A percentile compares a stretch with the other conserved stretches of the same genome.
Conservation (phyloP, 1,140 invertebrate genomes). For the Drosophila pseudoobscura region DNA sequence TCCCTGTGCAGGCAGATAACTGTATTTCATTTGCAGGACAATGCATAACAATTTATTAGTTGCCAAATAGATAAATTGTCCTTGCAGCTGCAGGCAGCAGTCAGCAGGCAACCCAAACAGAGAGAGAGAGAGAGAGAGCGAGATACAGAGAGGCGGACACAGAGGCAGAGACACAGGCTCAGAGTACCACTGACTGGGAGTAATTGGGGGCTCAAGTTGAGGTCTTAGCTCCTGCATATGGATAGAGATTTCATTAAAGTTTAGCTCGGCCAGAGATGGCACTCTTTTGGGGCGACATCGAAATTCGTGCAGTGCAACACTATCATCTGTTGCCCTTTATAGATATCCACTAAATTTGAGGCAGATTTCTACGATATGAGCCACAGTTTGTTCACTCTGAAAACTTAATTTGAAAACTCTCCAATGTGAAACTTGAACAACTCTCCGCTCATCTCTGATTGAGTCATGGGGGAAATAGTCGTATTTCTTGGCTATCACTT, state of each 20-base stretch:
- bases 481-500: too few species aligned
- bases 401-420: too few species aligned
- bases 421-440: too few species aligned
- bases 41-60: conserved; percentile 67
- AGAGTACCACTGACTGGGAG: too few species aligned
- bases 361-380: too few species aligned
- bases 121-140: conserved; percentile 1
- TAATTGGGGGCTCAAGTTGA: background rate
- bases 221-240: background rate
- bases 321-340: too few species aligned
- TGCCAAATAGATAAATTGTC: conserved; percentile 67
- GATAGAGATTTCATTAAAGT: conserved; percentile 8
- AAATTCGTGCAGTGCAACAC: too few species aligned
- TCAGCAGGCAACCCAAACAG: conserved; percentile 22
- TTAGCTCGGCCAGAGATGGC: conserved; percentile 6
- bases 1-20: background rate
- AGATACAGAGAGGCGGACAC: background rate
- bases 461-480: too few species aligned
- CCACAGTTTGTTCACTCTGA: too few species aligned
- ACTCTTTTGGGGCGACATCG: too few species aligned
- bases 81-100: conserved; percentile 16
- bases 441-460: too few species aligned
- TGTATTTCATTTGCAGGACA: conserved; percentile 51
- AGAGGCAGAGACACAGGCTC: background rate
- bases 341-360: too few species aligned